Conservation (phyloP, 2,888 invertebrate genomes). For the Trachelus troglodyta region DNA sequence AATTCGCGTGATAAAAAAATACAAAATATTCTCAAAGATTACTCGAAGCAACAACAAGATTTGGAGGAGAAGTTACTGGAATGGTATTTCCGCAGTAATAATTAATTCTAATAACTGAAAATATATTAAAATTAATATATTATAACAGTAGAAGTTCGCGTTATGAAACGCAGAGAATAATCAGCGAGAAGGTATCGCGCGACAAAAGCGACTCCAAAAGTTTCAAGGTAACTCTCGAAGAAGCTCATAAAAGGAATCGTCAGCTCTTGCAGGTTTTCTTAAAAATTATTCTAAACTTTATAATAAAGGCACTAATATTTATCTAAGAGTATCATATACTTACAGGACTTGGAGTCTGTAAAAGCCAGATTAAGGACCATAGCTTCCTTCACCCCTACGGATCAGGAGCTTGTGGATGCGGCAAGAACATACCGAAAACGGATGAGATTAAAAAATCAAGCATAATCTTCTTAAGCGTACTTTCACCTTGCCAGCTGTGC, state of each 20-base stretch:
- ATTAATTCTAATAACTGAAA: not conserved
- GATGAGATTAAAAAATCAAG: not conserved
- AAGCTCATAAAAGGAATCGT: conserved; percentile 17
- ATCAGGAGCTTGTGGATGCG: conserved; percentile 54
- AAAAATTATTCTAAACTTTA: not conserved
- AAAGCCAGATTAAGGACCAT: conserved; percentile 57
- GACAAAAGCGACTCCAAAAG: not conserved
- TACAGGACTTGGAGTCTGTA: conserved; percentile 53
- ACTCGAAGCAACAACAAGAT: conserved; percentile 33
- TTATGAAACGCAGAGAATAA: not conserved
- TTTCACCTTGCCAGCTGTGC: not conserved
- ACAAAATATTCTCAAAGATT: conserved; percentile 18
- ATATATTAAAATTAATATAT: not conserved
- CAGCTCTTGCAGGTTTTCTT: conserved; percentile 50
- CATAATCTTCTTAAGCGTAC: not conserved
- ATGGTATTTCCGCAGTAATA: conserved; percentile 33
- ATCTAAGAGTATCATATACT: not conserved
- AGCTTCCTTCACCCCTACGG: conserved; percentile 56
- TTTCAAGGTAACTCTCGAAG: not conserved
- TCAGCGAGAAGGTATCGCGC: not conserved
- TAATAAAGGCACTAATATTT: not conserved
- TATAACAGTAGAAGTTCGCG: not conserved
- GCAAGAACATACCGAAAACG: conserved; percentile 43
- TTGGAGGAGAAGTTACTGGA: conserved; percentile 37
- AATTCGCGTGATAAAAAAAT: not conserved